Evolutionary conservation across 1,140 invertebrate species (phyloP), one percentile per base, ranked within the genome.

Genomic region (Holotrichia oblita): DNA sequence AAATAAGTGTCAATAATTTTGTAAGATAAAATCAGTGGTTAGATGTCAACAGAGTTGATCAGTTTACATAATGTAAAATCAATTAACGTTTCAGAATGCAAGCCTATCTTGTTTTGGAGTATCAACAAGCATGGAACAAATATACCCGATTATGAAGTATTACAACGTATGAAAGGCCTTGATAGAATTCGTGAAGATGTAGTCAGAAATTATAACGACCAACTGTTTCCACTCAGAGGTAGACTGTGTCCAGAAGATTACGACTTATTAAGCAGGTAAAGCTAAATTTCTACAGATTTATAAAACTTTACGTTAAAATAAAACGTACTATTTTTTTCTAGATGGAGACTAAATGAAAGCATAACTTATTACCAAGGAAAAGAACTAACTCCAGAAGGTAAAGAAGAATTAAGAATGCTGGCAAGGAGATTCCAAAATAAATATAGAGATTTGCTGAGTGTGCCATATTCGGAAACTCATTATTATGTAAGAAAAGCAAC

Each of bases 71-170:
- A n/a, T n/a, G n/a, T n/a, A n/a, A n/a, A n/a, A n/a, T n/a, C n/a
- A n/a, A n/a, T n/a, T n/a, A n/a, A n/a, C n/a, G n/a, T n/a, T n/a
- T n/a, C n/a, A n/a, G 91, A 89, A 79, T 93, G 92, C 83, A 85
- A 87, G 81, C 89, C 92, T 3, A 85, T 88, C 6, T 91, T 91
- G 74, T 89, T 93, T 73, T 93, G 91, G 91, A 87, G 92, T 76
- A 84, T 92, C 64, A 89, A 89, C 77, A 87, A 92, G 6, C 91
- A 93, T 82, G 92, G 92, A n/a, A 90, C 92, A 0, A 85, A 91
- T 79, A 87, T 90, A 79, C 92, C 92, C 2, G 88, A 89, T 55
- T 84, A 84, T 0, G 83, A 85, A 10, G 88, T 89, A 78, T 89
- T 93, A 14, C 79, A 87, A 3, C 86, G 86, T 24, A 86, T 92